Percentiles rank a stretch among this genome's conserved stretches.
Conservation (phyloP, 2,113 vertebrate species). For the Pangasianodon gigas region DNA sequence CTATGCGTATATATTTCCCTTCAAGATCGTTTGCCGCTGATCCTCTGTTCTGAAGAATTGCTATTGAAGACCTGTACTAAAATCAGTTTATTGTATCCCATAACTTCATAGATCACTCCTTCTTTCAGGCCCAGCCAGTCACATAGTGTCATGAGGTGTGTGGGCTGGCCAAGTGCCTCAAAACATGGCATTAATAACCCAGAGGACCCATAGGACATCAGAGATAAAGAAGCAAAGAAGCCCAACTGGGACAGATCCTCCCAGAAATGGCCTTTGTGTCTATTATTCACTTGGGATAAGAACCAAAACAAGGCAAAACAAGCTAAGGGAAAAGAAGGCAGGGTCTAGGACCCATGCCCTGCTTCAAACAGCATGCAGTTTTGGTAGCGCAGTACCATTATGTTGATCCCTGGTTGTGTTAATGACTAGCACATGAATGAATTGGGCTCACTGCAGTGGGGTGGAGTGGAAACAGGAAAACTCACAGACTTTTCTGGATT, state of each 20-base stretch:
- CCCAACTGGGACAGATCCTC: not conserved
- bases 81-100: not conserved
- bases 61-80: not conserved
- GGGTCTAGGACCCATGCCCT: not conserved
- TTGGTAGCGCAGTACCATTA: not conserved
- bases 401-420: not conserved
- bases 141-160: not conserved
- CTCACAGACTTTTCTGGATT: not conserved
- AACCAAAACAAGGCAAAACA: no score
- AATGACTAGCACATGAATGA: not conserved
- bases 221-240: not conserved
- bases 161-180: not conserved
- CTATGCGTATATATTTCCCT: no score
- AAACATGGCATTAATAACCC: not conserved
- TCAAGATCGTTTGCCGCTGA: no score
- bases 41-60: not conserved
- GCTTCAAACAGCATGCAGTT: not conserved
- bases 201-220: not conserved
- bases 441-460: not conserved
- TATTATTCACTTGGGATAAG: no score
- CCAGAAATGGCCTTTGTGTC: not conserved
- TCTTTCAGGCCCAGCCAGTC: not conserved
- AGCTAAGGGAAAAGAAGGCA: no score
- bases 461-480: not conserved
- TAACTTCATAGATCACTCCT: not conserved